These are phyloP conservation scores for Andricus grossulariae DNA, from an alignment of 1,140 invertebrate genomes.

Conservation along the genomic window DNA sequence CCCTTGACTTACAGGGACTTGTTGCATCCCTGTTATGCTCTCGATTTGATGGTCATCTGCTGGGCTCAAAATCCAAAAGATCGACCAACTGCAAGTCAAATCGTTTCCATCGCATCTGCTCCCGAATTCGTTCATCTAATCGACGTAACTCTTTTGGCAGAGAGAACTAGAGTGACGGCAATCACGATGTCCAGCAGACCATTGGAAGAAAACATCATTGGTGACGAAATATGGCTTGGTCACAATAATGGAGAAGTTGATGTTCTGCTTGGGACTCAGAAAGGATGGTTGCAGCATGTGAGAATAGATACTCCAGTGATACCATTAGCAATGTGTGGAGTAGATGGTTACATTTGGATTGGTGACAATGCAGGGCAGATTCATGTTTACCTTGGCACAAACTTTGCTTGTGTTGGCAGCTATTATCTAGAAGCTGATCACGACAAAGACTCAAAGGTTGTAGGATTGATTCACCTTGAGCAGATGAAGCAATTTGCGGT, in stretches of 20 bases:
- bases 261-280: slow-evolving; percentile 78
- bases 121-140: slow-evolving; percentile 94
- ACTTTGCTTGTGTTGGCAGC: slow-evolving; percentile 73
- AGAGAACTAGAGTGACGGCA: slow-evolving; percentile 77
- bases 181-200: slow-evolving; percentile 70
- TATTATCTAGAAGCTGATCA: slow-evolving; percentile 75
- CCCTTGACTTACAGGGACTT: slow-evolving; percentile 88
- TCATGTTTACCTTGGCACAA: slow-evolving; percentile 82
- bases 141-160: slow-evolving; percentile 85
- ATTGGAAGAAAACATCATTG: slow-evolving; percentile 65
- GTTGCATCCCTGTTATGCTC: slow-evolving; percentile 90
- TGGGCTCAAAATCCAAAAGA: slow-evolving; percentile 93
- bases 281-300: slow-evolving; percentile 79
- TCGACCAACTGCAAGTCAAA: slow-evolving; percentile 93
- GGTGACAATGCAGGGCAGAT: slow-evolving; percentile 89
- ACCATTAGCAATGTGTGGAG: slow-evolving; percentile 81
- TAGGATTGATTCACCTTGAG: slow-evolving; percentile 81
- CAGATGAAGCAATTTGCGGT: slow-evolving; percentile 83
- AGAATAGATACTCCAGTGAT: slow-evolving; percentile 77
- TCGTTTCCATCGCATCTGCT: slow-evolving; percentile 92
- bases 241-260: slow-evolving; percentile 84
- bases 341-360: slow-evolving; percentile 87
- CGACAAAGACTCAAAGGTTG: slow-evolving; percentile 77
- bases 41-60: slow-evolving; percentile 97
- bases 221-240: slow-evolving; percentile 83